Base-by-base conservation (phyloP, 2,797 vertebrate species). In the Catharus ustulatus region DNA sequence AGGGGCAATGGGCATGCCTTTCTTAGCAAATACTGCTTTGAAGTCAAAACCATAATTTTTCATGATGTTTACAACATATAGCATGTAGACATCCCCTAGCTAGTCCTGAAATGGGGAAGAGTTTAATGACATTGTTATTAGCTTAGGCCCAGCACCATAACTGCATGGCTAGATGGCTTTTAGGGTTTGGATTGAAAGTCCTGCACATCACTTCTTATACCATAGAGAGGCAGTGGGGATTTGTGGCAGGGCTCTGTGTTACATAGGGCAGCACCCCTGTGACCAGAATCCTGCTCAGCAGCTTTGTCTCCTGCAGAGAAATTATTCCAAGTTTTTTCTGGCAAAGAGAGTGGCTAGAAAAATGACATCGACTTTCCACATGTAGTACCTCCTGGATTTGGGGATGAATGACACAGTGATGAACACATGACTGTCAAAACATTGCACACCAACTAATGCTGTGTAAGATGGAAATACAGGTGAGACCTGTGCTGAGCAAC, bases 181-280 rank as follows among this genome's bases (percentile, higher is more conserved):
- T 22, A 52, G 36, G 48, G 46, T 40, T 64, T 66, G 55, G 32
- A 46, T 29, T 67, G 40, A 21, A 86, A 71, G 11, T 64, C 54
- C 51, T 27, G 43, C 24, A 27, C 0, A 0, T 15, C 24, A 40
- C 34, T 62, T 63, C 0, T 0, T 8, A 15, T 4, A 34, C 15
- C 72, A 61, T 1, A 40, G 21, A 52, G 40, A 58, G 22, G 23
- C 1, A 24, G 8, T 4, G 3, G 54, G 38, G 30, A n/a, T 16
- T 38, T 40, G 55, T 23, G 59, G 38, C 63, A 42, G n/a, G 49
- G 34, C 64, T 81, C 55, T 27, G 26, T 24, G 30, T 36, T 29
- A 82, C 19, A 7, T 8, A 27, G 43, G 42, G 48, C 66, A 93
- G 63, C 46, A 72, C 1, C 27, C 9, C 54, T 48, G 43, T 0